phyloP scores from a whole-genome alignment of 2,888 invertebrate species.

The Ametastegia equiseti region DNA sequence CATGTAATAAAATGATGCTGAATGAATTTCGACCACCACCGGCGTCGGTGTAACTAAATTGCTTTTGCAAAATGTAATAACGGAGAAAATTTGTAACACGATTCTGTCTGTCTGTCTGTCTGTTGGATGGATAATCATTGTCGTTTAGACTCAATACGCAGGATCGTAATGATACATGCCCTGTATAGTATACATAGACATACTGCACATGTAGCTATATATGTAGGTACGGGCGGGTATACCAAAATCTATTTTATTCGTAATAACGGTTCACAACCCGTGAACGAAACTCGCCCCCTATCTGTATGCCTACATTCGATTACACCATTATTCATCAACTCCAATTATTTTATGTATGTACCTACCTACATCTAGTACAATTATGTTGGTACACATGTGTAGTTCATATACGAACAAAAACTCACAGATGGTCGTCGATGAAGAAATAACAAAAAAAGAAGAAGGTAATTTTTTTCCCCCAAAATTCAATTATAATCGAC shows the following conservation, averaged over 20 bases:
- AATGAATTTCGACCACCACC: no score
- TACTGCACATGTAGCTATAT: no score
- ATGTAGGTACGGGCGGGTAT: no score
- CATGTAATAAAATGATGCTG: no score
- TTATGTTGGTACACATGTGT: no score
- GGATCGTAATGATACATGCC: not conserved
- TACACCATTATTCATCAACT: constrained; percentile 65
- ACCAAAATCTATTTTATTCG: constrained; percentile 5
- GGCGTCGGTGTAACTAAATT: no score
- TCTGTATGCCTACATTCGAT: constrained; percentile 50
- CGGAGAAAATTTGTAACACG: not conserved
- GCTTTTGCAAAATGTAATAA: not conserved
- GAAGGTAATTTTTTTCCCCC: no score
- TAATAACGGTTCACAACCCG: constrained; percentile 16
- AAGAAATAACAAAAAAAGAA: no score
- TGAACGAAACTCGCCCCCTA: not conserved
- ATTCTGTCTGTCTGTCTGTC: not conserved
- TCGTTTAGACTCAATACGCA: not conserved
- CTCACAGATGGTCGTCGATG: constrained; percentile 70
- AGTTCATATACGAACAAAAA: constrained; percentile 57
- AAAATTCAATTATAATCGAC: no score
- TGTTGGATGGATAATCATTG: not conserved
- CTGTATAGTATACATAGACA: not conserved
- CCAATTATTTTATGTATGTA: constrained; percentile 65
- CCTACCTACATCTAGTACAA: constrained; percentile 57